A percentile compares a stretch with the other conserved stretches of the same genome.
phyloP scores from a whole-genome alignment of 2,113 vertebrate species.

The Pelusios castaneus region DNA sequence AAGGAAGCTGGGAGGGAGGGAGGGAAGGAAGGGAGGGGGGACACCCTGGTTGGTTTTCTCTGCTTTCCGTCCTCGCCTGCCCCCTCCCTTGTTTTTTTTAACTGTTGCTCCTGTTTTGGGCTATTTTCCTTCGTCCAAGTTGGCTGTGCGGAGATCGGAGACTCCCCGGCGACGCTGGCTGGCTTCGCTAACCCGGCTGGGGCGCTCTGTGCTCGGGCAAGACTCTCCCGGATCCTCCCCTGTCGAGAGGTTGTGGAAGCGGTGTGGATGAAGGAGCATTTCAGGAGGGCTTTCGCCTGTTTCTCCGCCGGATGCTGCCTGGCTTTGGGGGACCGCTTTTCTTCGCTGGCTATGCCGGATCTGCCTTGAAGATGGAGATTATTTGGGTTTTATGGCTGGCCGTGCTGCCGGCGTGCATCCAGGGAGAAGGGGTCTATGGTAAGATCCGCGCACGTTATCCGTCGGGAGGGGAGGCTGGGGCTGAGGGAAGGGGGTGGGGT shows the following conservation, averaged over 20 bases:
- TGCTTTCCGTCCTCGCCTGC: rapidly evolving
- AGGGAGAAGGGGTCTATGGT: conserved; percentile 76
- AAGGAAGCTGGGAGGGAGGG: neutral
- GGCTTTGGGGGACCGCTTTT: conserved; percentile 57
- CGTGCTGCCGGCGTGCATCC: conserved; percentile 64
- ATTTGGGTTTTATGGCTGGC: conserved; percentile 68
- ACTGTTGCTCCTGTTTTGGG: neutral
- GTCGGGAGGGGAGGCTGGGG: neutral
- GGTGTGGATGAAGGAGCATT: neutral
- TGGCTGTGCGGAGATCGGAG: neutral
- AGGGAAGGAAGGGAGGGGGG: neutral
- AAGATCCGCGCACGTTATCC: conserved; percentile 23
- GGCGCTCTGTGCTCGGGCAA: conserved; percentile 44
- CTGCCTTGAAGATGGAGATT: conserved; percentile 73
- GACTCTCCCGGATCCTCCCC: conserved; percentile 16
- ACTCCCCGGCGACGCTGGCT: neutral
- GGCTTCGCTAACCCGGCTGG: conserved; percentile 30
- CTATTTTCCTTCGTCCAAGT: neutral
- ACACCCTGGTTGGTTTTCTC: neutral
- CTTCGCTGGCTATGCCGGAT: conserved; percentile 60
- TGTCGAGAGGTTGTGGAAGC: neutral
- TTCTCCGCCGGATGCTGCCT: conserved; percentile 55
- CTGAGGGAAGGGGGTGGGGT: neutral
- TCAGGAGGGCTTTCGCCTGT: neutral
- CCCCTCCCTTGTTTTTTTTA: rapidly evolving